A percentile compares a stretch with the other conserved stretches of the same genome.
Evolutionary conservation across 2,113 vertebrate species (phyloP).

Genomic region (Ovibos moschatus): DNA sequence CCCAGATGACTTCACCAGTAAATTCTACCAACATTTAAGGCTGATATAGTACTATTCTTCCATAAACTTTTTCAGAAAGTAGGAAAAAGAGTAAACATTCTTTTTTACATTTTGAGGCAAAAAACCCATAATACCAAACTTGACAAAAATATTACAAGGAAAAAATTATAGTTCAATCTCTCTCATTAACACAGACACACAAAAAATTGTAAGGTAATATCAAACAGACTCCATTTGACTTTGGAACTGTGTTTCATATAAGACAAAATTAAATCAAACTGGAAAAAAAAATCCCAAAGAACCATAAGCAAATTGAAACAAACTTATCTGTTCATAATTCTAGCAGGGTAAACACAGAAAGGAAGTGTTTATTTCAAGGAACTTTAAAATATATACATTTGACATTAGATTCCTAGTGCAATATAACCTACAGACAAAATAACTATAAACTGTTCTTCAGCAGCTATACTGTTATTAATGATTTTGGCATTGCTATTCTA

Average conservation of each 20-base stretch:
- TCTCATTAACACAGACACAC: not conserved
- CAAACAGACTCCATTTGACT: not conserved
- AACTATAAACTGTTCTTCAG: not conserved
- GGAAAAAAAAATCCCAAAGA: not conserved
- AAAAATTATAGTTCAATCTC: not conserved
- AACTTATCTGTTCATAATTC: not conserved
- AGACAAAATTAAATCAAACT: not conserved
- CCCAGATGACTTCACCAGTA: not conserved
- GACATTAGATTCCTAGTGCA: not conserved
- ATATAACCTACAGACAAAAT: not conserved
- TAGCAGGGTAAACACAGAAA: not conserved
- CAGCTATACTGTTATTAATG: not conserved
- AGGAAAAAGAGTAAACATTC: not conserved
- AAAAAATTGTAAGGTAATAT: not conserved
- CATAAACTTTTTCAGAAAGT: not conserved
- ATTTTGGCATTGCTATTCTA: not conserved
- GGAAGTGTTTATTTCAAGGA: not conserved
- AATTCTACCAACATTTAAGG: not conserved
- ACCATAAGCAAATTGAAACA: not conserved
- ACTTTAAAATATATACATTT: not conserved
- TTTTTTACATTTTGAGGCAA: not conserved
- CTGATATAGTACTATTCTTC: not conserved
- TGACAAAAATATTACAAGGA: not conserved
- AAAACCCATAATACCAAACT: not conserved
- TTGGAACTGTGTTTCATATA: not conserved